Evolutionary conservation across 2,888 invertebrate genomes (phyloP).

Genomic region (Dasypogon diadema): DNA sequence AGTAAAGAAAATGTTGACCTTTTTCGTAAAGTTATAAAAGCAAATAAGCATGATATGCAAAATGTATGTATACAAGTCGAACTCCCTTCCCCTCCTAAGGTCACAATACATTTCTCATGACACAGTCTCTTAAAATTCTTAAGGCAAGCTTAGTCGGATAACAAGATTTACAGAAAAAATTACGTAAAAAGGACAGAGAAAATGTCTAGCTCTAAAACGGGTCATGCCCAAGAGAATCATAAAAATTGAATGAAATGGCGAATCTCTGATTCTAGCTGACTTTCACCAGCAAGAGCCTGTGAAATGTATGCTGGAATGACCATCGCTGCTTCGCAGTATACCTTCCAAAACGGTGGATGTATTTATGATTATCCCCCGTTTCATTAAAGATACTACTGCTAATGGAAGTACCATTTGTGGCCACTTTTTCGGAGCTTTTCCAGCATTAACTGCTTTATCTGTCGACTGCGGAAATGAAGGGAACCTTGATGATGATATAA

Average conservation of each 20-base stretch:
- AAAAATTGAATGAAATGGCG: slow-evolving; percentile 29
- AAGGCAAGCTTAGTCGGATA: too few species aligned
- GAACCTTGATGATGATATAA: not conserved
- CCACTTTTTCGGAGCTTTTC: not conserved
- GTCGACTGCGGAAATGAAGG: not conserved
- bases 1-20: too few species aligned
- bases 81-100: too few species aligned
- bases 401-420: slow-evolving; percentile 41
- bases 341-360: not conserved
- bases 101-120: too few species aligned
- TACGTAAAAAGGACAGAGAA: not conserved
- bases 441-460: not conserved
- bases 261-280: slow-evolving; percentile 32
- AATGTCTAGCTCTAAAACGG: not conserved
- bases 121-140: too few species aligned
- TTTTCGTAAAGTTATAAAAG: too few species aligned
- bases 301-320: slow-evolving; percentile 1
- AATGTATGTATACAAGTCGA: too few species aligned
- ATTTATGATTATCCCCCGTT: slow-evolving; percentile 30
- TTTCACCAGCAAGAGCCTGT: not conserved
- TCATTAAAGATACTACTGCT: slow-evolving; percentile 31
- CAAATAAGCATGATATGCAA: too few species aligned
- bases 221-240: slow-evolving; percentile 9
- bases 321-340: not conserved
- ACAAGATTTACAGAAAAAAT: not conserved